Evolutionary conservation across 2,888 invertebrate species (phyloP).

Genomic region (Phengaris arion): DNA sequence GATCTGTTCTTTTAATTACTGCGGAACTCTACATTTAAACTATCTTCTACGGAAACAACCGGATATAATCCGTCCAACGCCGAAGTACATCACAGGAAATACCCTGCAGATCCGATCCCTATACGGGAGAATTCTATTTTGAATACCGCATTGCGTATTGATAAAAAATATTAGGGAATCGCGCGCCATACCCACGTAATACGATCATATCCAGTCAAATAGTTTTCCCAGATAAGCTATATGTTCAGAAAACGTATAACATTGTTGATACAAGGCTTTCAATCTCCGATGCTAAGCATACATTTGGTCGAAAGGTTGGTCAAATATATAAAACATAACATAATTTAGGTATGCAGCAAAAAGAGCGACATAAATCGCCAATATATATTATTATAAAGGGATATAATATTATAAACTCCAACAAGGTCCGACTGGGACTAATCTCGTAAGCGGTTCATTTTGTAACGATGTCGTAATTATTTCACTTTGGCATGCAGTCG

Average conservation of each 20-base stretch:
- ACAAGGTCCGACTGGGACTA: too few species aligned
- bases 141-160: constrained; percentile 16
- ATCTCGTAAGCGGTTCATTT: too few species aligned
- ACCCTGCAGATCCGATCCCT: background rate
- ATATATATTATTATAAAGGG: too few species aligned
- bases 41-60: background rate
- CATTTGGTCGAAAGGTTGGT: background rate
- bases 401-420: too few species aligned
- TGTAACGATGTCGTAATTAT: too few species aligned
- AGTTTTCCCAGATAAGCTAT: constrained; percentile 16
- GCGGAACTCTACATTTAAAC: too few species aligned
- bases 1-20: too few species aligned
- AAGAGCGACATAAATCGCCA: too few species aligned
- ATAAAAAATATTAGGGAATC: constrained; percentile 16
- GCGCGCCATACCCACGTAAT: background rate
- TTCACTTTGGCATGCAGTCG: too few species aligned
- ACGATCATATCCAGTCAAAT: constrained; percentile 21
- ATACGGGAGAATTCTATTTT: background rate
- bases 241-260: constrained; percentile 15
- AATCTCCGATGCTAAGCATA: background rate
- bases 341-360: background rate
- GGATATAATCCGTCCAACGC: background rate
- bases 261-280: constrained; percentile 12
- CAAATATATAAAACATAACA: background rate
- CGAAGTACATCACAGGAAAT: background rate